Percentiles rank a stretch among this genome's conserved stretches.
Evolutionary conservation across 2,113 vertebrate species (phyloP).

Genomic region (Aphyosemion australe): DNA sequence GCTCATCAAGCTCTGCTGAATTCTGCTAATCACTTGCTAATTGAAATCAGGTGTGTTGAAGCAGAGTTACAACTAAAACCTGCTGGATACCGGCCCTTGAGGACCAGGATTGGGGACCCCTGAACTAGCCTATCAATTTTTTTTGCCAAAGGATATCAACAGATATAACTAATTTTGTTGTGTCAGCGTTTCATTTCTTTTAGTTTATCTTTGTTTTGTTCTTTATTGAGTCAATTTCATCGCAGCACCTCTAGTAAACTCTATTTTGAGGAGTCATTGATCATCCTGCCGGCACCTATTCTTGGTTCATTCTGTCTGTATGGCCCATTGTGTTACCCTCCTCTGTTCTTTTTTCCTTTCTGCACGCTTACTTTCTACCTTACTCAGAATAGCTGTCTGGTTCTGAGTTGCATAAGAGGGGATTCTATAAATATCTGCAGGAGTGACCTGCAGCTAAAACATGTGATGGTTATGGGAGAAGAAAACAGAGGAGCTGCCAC

Average conservation of each 20-base stretch:
- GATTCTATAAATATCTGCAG: constrained; percentile 70
- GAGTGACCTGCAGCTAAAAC: constrained; percentile 60
- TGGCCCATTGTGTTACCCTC: constrained; percentile 16
- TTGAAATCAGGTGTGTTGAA: no score
- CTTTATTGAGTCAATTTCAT: not conserved
- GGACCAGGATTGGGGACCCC: no score
- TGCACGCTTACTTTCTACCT: constrained; percentile 26
- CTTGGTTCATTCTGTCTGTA: constrained; percentile 17
- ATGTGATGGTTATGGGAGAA: constrained; percentile 49
- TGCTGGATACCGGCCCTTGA: no score
- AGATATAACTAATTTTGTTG: no score
- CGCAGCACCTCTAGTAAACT: not conserved
- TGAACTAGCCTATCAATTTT: no score
- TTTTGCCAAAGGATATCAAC: no score
- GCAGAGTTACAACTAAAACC: no score
- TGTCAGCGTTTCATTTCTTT: not conserved
- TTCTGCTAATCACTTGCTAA: no score
- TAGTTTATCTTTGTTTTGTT: not conserved
- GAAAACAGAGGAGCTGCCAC: constrained; percentile 39
- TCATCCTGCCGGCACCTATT: not conserved
- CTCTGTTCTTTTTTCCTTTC: constrained; percentile 14
- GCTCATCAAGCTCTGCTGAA: no score
- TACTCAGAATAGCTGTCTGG: constrained; percentile 58
- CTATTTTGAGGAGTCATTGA: constrained; percentile 17
- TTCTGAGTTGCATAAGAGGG: constrained; percentile 66